Evolutionary conservation across 2,113 vertebrate species (phyloP).

Genomic region (Martes martes): DNA sequence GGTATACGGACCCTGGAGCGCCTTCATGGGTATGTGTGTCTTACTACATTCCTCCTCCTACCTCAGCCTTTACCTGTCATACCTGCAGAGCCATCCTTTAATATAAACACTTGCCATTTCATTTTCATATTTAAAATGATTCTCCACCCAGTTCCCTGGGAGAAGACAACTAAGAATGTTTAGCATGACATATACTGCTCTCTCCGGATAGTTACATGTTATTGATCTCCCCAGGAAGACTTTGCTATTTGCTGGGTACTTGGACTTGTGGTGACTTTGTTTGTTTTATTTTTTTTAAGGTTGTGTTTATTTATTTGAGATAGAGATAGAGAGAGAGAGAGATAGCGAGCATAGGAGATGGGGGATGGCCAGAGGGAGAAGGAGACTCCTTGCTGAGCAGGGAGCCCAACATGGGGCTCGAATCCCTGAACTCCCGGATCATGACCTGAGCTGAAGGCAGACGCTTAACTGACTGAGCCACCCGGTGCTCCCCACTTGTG

Average conservation of each 20-base stretch:
- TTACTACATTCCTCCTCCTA: background rate
- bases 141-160: background rate
- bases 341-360: too few species aligned
- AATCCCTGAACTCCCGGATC: too few species aligned
- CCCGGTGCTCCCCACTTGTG: too few species aligned
- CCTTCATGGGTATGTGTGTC: background rate
- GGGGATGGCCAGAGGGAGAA: too few species aligned
- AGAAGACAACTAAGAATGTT: background rate
- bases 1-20: background rate
- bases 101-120: background rate
- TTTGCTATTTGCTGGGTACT: too few species aligned
- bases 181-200: accelerated
- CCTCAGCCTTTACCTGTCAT: background rate
- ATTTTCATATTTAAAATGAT: background rate
- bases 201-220: background rate
- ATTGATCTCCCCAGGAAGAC: background rate
- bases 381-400: too few species aligned
- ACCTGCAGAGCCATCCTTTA: background rate
- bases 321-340: too few species aligned
- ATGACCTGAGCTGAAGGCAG: too few species aligned
- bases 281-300: too few species aligned
- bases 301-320: too few species aligned
- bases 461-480: too few species aligned
- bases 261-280: accelerated
- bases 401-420: too few species aligned